Percentiles rank a stretch among this genome's conserved stretches.
phyloP scores from a whole-genome alignment of 2,797 vertebrate genomes.

The Eospalax fontanierii region DNA sequence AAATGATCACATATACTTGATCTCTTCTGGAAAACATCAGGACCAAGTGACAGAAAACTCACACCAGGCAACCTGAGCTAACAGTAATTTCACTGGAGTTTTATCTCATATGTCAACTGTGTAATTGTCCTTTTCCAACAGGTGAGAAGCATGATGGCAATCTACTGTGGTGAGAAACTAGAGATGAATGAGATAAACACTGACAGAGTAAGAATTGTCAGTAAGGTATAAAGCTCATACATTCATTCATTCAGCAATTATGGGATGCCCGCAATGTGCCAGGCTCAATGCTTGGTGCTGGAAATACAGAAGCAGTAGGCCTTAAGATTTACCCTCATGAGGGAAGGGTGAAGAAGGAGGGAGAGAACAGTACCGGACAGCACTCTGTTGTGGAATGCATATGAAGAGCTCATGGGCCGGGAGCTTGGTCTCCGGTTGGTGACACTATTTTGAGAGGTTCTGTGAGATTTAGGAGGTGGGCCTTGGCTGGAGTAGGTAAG shows the following conservation, averaged over 20 bases:
- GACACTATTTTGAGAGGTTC: not conserved
- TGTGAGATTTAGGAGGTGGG: not conserved
- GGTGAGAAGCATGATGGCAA: not conserved
- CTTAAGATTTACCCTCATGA: not conserved
- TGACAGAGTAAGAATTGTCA: not conserved
- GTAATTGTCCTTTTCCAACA: not conserved
- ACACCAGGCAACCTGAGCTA: not conserved
- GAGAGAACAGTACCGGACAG: not conserved
- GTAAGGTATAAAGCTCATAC: not conserved
- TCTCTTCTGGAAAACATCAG: slow-evolving; percentile 11
- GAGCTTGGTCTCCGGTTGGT: too few relatives aligned
- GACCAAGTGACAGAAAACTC: not conserved
- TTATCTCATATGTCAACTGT: not conserved
- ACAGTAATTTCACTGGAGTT: not conserved
- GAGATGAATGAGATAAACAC: not conserved
- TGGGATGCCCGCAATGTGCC: not conserved
- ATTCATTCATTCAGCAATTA: not conserved
- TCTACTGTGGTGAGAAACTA: not conserved
- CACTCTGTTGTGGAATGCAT: not conserved
- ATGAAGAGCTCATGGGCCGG: not conserved
- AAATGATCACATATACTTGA: not conserved
- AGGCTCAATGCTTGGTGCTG: not conserved
- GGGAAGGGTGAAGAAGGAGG: not conserved
- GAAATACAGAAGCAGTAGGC: not conserved
- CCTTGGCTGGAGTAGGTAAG: too few relatives aligned